Conservation (phyloP, 2,797 vertebrate genomes). For the Epinephelus coioides region DNA sequence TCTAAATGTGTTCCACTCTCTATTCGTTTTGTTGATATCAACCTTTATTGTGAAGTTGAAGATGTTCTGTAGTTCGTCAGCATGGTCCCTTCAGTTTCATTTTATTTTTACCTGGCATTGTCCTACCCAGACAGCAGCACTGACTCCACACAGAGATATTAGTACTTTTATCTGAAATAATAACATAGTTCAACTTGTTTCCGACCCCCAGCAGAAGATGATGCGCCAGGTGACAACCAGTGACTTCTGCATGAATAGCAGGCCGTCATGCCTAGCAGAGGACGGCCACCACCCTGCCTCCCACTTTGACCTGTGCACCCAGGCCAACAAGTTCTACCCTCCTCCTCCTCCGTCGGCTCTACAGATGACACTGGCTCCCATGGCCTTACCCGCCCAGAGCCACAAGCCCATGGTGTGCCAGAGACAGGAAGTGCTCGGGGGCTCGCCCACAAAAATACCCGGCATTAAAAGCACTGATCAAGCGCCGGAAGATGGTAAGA, state of each 20-base stretch:
- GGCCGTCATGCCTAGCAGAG: constrained; percentile 94
- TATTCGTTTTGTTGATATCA: too few relatives aligned
- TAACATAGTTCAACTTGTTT: constrained; percentile 42
- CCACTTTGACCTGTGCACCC: constrained; percentile 95
- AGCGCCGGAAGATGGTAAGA: constrained; percentile 91
- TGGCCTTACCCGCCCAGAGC: constrained; percentile 80
- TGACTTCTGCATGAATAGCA: constrained; percentile 93
- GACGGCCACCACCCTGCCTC: constrained; percentile 90
- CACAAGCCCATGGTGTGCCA: constrained; percentile 94
- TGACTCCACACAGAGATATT: neutral
- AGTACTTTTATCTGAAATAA: neutral
- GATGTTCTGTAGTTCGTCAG: too few relatives aligned
- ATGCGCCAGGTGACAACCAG: constrained; percentile 95
- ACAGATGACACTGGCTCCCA: constrained; percentile 85
- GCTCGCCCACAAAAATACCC: constrained; percentile 82
- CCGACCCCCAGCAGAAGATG: constrained; percentile 89
- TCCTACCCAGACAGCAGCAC: neutral
- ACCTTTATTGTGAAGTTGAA: too few relatives aligned
- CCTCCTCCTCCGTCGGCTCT: constrained; percentile 81
- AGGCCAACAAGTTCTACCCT: constrained; percentile 94
- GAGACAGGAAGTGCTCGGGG: constrained; percentile 89
- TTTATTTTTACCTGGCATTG: too few relatives aligned
- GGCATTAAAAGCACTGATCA: constrained; percentile 88
- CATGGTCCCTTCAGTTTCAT: too few relatives aligned
- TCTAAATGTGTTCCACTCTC: too few relatives aligned